A percentile compares a stretch with the other conserved stretches of the same genome.
Evolutionary conservation across 2,888 invertebrate species (phyloP).

Genomic region (Chaetogeoica ovagalla): DNA sequence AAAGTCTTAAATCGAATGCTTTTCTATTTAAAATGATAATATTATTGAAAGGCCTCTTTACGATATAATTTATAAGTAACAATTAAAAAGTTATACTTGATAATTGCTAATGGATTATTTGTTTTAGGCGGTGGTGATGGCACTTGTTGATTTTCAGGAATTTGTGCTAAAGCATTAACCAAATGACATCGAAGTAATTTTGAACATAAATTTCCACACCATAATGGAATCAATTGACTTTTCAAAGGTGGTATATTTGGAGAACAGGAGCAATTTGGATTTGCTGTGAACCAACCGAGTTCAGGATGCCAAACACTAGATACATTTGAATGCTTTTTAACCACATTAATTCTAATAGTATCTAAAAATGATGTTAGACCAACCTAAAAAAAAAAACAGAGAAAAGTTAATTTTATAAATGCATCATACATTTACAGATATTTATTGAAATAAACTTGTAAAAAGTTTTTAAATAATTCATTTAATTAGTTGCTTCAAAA

Average conservation of each 20-base stretch:
- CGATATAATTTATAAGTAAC: background rate
- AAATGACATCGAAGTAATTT: constrained; percentile 60
- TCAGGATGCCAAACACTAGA: constrained; percentile 97
- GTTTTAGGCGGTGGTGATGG: constrained; percentile 54
- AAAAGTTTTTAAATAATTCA: too few relatives aligned
- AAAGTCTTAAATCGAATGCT: constrained; percentile 47
- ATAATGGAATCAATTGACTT: constrained; percentile 72
- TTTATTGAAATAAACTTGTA: too few relatives aligned
- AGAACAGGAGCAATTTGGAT: constrained; percentile 60
- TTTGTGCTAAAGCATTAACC: constrained; percentile 60
- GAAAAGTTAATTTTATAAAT: constrained; percentile 33
- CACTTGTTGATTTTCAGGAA: constrained; percentile 54
- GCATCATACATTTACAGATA: too few relatives aligned
- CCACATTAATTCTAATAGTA: constrained; percentile 89
- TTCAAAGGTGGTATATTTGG: constrained; percentile 66
- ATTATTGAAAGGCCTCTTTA: background rate
- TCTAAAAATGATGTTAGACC: constrained; percentile 84
- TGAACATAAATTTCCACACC: constrained; percentile 63
- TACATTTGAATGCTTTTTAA: constrained; percentile 79
- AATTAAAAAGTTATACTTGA: constrained; percentile 50
- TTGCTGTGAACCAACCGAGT: constrained; percentile 87
- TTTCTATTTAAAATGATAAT: constrained; percentile 23
- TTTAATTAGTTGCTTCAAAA: too few relatives aligned
- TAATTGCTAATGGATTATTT: constrained; percentile 46
- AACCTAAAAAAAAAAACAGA: constrained; percentile 64